Conservation (phyloP, 2,888 invertebrate species). For the Sclerodermus sp. region DNA sequence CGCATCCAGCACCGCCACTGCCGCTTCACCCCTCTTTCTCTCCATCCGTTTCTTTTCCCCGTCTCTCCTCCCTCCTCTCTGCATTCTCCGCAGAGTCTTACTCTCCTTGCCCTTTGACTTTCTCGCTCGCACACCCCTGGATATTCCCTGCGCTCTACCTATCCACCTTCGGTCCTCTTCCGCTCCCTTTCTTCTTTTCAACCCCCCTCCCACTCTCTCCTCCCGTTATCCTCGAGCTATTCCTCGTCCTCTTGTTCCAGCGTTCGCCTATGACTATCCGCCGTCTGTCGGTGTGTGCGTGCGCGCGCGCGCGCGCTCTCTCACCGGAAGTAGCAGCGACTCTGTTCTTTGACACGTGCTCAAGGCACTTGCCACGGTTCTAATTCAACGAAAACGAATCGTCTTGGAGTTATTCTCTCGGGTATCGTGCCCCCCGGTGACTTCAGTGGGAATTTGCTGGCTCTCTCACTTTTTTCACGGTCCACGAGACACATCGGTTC, state of each 20-base stretch:
- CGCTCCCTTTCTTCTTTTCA: conserved; percentile 7
- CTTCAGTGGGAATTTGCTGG: background rate
- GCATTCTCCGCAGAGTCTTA: background rate
- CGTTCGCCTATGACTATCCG: conserved; percentile 9
- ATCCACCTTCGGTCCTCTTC: conserved; percentile 3
- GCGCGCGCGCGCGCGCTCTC: too few relatives aligned
- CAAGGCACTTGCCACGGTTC: conserved; percentile 8
- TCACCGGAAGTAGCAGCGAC: too few relatives aligned
- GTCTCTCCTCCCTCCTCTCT: background rate
- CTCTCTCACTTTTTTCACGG: too few relatives aligned
- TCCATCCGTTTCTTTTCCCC: too few relatives aligned
- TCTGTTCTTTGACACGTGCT: conserved; percentile 15
- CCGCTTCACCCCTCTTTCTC: too few relatives aligned
- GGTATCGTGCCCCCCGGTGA: conserved; percentile 6
- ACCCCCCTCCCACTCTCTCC: background rate
- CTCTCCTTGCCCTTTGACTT: background rate
- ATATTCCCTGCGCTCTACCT: background rate
- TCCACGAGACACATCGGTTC: too few relatives aligned
- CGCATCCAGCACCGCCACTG: too few relatives aligned
- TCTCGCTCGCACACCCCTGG: background rate
- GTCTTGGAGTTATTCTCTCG: conserved; percentile 18
- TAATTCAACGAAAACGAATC: conserved; percentile 26
- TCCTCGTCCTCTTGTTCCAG: conserved; percentile 14
- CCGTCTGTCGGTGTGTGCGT: too few relatives aligned
- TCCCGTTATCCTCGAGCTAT: background rate